phyloP scores from a whole-genome alignment of 2,797 vertebrate species.

The Pyrocephalus nanus region DNA sequence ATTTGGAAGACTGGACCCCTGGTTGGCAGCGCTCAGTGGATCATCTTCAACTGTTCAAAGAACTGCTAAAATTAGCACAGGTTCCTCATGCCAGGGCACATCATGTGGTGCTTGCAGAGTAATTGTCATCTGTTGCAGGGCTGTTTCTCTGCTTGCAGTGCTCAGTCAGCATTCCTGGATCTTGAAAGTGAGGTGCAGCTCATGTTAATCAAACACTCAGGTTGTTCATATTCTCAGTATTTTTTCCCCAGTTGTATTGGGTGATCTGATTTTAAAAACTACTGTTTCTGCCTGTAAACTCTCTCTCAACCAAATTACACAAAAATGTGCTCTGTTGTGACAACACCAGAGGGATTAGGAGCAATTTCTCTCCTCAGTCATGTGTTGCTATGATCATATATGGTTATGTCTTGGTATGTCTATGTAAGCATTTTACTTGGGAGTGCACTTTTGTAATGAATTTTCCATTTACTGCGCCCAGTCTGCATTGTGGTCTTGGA shows the following conservation, averaged over 20 bases:
- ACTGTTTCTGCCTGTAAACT: background rate
- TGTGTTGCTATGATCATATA: background rate
- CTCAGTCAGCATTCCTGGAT: background rate
- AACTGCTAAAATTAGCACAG: background rate
- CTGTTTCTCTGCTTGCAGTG: background rate
- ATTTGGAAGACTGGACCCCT: background rate
- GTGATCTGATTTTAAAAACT: background rate
- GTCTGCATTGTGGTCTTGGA: background rate
- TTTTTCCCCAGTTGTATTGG: background rate
- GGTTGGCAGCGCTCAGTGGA: background rate
- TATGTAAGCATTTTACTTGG: background rate
- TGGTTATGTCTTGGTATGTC: background rate
- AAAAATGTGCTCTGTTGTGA: background rate
- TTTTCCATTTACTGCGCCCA: background rate
- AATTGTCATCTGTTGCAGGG: background rate
- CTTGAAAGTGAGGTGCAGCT: background rate
- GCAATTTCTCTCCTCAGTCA: background rate
- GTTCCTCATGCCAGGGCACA: background rate
- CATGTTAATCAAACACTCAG: background rate
- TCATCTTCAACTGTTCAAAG: background rate
- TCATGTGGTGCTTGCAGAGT: background rate
- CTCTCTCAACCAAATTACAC: background rate
- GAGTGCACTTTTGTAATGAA: background rate
- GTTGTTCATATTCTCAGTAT: background rate
- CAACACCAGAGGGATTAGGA: background rate